Evolutionary conservation across 2,797 vertebrate species (phyloP), one percentile per base, ranked within the genome.

Genomic region (Lates japonicus): DNA sequence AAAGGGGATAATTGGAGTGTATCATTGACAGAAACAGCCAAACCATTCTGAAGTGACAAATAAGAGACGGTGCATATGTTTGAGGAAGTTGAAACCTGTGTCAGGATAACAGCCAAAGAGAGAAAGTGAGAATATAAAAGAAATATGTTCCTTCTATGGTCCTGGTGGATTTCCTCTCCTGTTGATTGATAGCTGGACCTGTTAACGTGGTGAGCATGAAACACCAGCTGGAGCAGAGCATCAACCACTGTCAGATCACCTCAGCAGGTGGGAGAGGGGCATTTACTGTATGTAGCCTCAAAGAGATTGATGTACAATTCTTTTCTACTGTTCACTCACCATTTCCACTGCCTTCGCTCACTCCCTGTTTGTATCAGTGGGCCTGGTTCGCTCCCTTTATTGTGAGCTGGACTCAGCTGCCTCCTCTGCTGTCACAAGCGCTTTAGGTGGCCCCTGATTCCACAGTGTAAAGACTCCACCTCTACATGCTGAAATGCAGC

Each of bases 121-220:
- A 44, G 7, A 60, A 59, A 59, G 16, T 51, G 41, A 48, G 37
- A 69, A 49, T 37, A 17, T 35, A 66, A 67, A 63, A 25, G 62
- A 17, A 39, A 57, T 44, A 11, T 63, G 13, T n/a, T 48, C 29
- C 4, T 58, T n/a, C 25, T 73, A 22, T 74, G 64, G 61, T 80
- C 74, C 71, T 33, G 33, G 58, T 65, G 80, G 67, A 76, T 64
- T 78, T 81, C 13, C 17, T 35, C 44, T 81, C 71, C 13, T 11
- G 37, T 13, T 86, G 87, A 90, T 77, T 89, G 88, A 90, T 81
- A 72, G 82, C 54, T 59, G 77, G 58, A 75, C 74, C 52, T 41
- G 72, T 63, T 70, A 54, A 70, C 61, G 63, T 68, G 52, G 20
- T 73, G 42, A 78, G 48, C 39, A 57, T 81, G 52, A 81, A 82